Evolutionary conservation across 2,797 vertebrate genomes (phyloP), one percentile per base, ranked within the genome.

Genomic region (Coilia nasus): DNA sequence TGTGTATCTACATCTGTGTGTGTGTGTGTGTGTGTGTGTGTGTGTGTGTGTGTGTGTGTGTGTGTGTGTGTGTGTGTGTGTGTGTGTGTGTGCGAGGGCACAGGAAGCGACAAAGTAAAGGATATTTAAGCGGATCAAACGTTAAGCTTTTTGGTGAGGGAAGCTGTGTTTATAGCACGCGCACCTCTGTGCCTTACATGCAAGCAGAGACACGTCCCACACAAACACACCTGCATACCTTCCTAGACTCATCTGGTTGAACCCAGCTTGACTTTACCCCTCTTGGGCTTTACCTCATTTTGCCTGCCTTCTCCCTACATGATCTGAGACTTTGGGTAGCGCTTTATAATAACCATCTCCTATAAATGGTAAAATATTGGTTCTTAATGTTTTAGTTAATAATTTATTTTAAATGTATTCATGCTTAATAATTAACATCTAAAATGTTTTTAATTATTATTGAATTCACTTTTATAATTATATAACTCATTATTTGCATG

Each of bases 161-260:
- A 71, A 71, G 64, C 64, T 15, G 28, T 71, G 64, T 71, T 12
- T 71, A 75, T 35, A 75, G 28, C 15, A 19, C 31, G 21, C 71
- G 9, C 17, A 35, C n/a, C 67, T 44, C 31, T 44, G 71, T 44
- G 17, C 17, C 35, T 19, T n/a, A 9, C 71, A 9, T 41, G 2
- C 71, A 44, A 21, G 71, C 71, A 78, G 71, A 9, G 71, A 78
- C 71, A 44, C 1, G 71, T 78, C 31, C 31, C 31, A 78, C 71
- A 78, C 19, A 44, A 78, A 78, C 71, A 71, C 67, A 78, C 71
- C 35, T 78, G 71, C 71, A 78, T 44, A 41, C 71, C 71, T 78
- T 44, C 19, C 71, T n/a, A 31, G 12, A 71, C 25, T 15, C 64
- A 44, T 15, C 71, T 44, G 17, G 31, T 7, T 21, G 15, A 44